phyloP scores from a whole-genome alignment of 2,888 invertebrate species.

The Eremobia ochroleuca region DNA sequence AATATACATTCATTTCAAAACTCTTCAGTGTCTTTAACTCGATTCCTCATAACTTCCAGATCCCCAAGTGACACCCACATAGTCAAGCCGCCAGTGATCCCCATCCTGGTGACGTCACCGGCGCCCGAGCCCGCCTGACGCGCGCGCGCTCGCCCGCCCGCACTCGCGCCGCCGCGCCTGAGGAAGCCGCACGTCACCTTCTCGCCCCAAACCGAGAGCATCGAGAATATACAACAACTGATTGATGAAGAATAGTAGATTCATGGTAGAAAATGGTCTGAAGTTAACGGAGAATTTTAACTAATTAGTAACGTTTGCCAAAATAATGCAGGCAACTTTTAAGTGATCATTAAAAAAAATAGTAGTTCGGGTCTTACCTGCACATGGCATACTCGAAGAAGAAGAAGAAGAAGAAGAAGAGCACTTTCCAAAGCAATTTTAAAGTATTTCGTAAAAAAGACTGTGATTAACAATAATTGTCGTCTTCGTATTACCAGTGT shows the following conservation, averaged over 20 bases:
- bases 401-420: slow-evolving; percentile 12
- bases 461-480: slow-evolving; percentile 23
- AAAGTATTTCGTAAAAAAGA: slow-evolving; percentile 37
- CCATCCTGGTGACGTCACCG: slow-evolving; percentile 86
- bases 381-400: neutral
- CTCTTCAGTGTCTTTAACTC: neutral
- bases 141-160: slow-evolving; percentile 69
- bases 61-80: slow-evolving; percentile 83
- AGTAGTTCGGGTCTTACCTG: neutral
- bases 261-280: slow-evolving; percentile 34
- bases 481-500: slow-evolving; percentile 32
- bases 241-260: slow-evolving; percentile 63
- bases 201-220: slow-evolving; percentile 67
- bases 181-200: slow-evolving; percentile 73
- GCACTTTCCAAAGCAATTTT: slow-evolving; percentile 26
- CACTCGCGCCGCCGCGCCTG: slow-evolving; percentile 63
- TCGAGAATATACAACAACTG: slow-evolving; percentile 70
- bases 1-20: neutral
- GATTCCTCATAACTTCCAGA: slow-evolving; percentile 70
- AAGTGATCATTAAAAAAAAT: neutral
- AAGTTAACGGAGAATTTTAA: neutral
- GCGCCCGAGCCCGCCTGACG: slow-evolving; percentile 84
- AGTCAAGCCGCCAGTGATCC: slow-evolving; percentile 78
- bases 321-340: neutral
- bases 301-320: neutral